Conservation (phyloP, 2,113 vertebrate species). For the Origma solitaria region DNA sequence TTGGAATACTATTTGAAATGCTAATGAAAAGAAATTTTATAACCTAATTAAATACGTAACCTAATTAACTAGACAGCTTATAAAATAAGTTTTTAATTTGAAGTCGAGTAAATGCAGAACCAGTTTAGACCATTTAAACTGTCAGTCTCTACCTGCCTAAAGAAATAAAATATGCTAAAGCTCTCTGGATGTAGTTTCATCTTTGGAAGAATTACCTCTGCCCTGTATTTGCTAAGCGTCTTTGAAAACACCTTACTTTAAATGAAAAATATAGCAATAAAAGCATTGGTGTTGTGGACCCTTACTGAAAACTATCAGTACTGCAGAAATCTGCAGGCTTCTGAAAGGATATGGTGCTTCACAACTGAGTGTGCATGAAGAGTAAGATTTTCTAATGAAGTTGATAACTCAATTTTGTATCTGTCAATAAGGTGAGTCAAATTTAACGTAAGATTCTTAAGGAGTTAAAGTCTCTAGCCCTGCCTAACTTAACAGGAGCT, state of each 20-base stretch:
- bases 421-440: neutral
- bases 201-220: neutral
- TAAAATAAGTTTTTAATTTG: neutral
- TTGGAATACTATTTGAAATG: neutral
- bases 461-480: neutral
- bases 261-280: neutral
- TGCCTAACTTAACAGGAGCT: neutral
- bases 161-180: neutral
- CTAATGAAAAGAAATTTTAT: neutral
- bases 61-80: neutral
- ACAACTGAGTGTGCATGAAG: neutral
- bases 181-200: neutral
- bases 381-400: neutral
- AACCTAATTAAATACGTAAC: rapidly evolving
- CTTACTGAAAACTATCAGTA: neutral
- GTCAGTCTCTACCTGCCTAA: neutral
- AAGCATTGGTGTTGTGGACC: neutral
- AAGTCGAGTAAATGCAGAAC: neutral
- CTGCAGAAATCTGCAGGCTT: neutral
- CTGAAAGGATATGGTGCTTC: neutral
- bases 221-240: neutral
- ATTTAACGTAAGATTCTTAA: neutral
- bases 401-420: neutral
- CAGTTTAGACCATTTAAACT: neutral
- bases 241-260: neutral